Evolutionary conservation across 1,140 invertebrate species (phyloP).

Genomic region (Formica exsecta): DNA sequence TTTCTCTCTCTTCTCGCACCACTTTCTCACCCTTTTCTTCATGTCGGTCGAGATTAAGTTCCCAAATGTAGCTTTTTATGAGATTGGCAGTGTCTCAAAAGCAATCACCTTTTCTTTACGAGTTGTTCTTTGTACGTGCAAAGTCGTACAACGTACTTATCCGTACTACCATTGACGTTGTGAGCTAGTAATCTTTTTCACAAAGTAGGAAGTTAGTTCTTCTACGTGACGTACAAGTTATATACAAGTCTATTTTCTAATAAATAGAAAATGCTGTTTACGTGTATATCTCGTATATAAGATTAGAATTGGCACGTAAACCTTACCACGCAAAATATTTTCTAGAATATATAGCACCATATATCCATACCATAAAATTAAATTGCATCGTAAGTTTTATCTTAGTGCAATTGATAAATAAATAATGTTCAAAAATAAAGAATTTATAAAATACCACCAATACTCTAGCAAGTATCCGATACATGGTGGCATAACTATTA

Average conservation of each 20-base stretch:
- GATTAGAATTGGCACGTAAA: conserved; percentile 32
- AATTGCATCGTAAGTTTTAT: conserved; percentile 22
- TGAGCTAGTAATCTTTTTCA: not conserved
- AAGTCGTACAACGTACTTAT: conserved; percentile 31
- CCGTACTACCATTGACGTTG: conserved; percentile 13
- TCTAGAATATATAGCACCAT: not conserved
- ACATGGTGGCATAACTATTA: not conserved
- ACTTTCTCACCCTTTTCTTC: conserved; percentile 30
- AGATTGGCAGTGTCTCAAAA: conserved; percentile 81
- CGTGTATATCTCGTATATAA: not conserved
- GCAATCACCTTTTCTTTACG: conserved; percentile 33
- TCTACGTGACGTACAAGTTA: conserved; percentile 23
- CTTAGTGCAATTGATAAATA: not conserved
- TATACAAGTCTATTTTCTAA: conserved; percentile 2
- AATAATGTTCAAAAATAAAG: conserved; percentile 21
- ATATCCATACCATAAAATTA: conserved; percentile 4
- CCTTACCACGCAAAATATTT: conserved; percentile 11
- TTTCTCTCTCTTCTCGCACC: not conserved
- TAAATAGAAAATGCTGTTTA: conserved; percentile 7
- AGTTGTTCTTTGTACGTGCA: conserved; percentile 32
- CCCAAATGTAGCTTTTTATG: conserved; percentile 60
- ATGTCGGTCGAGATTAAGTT: conserved; percentile 51
- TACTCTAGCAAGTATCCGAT: not conserved
- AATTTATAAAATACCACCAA: not conserved
- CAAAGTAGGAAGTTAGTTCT: conserved; percentile 46